phyloP scores from a whole-genome alignment of 1,140 invertebrate species.

The Cyphomyrmex costatus region DNA sequence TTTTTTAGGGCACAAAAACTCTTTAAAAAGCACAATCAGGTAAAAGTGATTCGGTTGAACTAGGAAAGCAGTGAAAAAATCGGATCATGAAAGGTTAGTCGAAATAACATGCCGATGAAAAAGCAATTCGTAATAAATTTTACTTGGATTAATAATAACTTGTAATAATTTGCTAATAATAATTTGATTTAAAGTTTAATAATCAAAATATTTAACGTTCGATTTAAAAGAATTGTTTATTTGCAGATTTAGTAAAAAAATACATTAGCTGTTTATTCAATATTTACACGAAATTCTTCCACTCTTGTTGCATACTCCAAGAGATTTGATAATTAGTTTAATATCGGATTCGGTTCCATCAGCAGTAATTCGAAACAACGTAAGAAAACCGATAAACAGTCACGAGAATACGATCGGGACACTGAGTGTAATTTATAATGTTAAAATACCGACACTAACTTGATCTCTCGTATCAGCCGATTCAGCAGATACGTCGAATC shows the following conservation, averaged over 20 bases:
- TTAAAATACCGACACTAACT: conserved; percentile 41
- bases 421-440: conserved; percentile 43
- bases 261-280: conserved; percentile 1
- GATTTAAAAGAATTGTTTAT: not conserved
- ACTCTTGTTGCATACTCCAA: not conserved
- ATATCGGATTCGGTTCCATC: conserved; percentile 57
- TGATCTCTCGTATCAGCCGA: conserved; percentile 34
- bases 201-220: conserved; percentile 8
- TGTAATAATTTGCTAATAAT: not conserved
- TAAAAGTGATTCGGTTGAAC: too few relatives aligned
- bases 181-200: not conserved
- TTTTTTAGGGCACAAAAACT: too few relatives aligned
- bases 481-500: conserved; percentile 52
- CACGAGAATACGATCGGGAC: conserved; percentile 33
- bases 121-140: conserved; percentile 1
- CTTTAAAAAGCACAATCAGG: too few relatives aligned
- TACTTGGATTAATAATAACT: not conserved
- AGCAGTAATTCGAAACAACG: conserved; percentile 69
- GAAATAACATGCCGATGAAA: not conserved
- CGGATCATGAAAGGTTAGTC: not conserved
- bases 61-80: too few relatives aligned
- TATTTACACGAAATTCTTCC: conserved; percentile 52
- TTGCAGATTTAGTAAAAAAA: not conserved
- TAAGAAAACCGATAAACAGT: conserved; percentile 60
- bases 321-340: conserved; percentile 44